Base-by-base conservation (phyloP, 2,113 vertebrate species). In the Brachypodius melanocephalos region DNA sequence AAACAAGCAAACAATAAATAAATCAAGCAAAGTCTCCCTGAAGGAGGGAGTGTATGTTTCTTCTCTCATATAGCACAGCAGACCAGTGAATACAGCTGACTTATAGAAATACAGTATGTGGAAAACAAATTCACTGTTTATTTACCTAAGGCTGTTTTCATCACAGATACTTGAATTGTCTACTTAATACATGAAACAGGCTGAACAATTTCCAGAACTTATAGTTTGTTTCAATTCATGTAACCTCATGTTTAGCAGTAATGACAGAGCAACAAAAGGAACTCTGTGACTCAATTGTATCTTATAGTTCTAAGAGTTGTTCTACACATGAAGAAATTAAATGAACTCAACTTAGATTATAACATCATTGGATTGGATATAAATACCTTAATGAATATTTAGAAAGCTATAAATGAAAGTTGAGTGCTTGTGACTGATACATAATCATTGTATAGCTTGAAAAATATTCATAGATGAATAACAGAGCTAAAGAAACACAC, bases 1-100 rank as follows among this genome's bases (percentile, higher is more conserved):
- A 74, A 91, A 91, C 79, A 95, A 77, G 58, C 83, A 93, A 85
- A 77, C 62, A 95, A 85, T 43, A 84, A 88, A 89, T 89, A 95
- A 87, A 92, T 93, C 84, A 88, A 77, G 19, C 6, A 80, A 93
- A 89, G 25, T 16, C 17, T 88, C 75, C 71, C 75, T 52, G 67
- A 93, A 96, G 85, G 71, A 77, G 11, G n/a, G 25, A 82, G 11
- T 29, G 25, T 43, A 11, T 48, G 8, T 84, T 90, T 85, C 65
- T 85, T 93, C 46, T 48, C 54, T 80, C 1, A 2, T 51, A 32
- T 52, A 88, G 14, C 43, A 67, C 51, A 71, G 22, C 40, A 84
- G 38, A 66, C 21, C 29, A 66, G 28, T 66, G 58, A 95, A 89
- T 75, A 66, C 24, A 82, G 11, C 9, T 66, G 63, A 85, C 24